A percentile compares a stretch with the other conserved stretches of the same genome.
These are phyloP conservation scores for Lepus timidus DNA, from an alignment of 2,113 vertebrate species.

Conservation along the genomic window DNA sequence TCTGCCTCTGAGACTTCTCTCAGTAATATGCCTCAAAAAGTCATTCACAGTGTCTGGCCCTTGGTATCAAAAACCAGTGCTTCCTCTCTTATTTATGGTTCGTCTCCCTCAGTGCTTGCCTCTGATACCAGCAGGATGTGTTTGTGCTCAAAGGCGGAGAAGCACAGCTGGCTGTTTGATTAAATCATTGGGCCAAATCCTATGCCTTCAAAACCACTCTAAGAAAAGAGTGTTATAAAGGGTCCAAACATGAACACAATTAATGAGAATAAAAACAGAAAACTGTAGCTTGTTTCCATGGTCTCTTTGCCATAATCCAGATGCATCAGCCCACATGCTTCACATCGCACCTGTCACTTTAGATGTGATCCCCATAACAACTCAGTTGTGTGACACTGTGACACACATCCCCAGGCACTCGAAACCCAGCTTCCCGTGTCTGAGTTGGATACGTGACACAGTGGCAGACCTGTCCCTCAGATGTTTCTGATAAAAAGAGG, in stretches of 20 bases:
- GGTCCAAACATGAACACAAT: background rate
- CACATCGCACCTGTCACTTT: background rate
- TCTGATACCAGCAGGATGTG: background rate
- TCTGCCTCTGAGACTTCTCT: background rate
- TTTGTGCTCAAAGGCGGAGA: background rate
- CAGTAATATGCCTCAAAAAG: background rate
- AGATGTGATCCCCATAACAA: background rate
- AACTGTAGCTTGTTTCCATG: background rate
- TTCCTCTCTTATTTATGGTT: no score
- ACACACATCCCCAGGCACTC: background rate
- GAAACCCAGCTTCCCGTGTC: background rate
- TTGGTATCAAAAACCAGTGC: background rate
- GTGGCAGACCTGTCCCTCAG: background rate
- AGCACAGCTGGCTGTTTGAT: background rate
- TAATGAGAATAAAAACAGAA: background rate
- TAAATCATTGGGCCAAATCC: background rate
- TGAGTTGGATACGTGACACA: background rate
- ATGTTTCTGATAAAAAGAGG: background rate
- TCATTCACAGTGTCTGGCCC: background rate
- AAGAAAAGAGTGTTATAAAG: background rate
- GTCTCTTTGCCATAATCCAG: background rate
- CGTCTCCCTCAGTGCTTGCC: background rate
- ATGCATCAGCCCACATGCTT: background rate
- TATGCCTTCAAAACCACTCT: background rate
- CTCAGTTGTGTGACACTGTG: constrained; percentile 33